phyloP scores from a whole-genome alignment of 2,888 invertebrate species.

The Heliconius sara region DNA sequence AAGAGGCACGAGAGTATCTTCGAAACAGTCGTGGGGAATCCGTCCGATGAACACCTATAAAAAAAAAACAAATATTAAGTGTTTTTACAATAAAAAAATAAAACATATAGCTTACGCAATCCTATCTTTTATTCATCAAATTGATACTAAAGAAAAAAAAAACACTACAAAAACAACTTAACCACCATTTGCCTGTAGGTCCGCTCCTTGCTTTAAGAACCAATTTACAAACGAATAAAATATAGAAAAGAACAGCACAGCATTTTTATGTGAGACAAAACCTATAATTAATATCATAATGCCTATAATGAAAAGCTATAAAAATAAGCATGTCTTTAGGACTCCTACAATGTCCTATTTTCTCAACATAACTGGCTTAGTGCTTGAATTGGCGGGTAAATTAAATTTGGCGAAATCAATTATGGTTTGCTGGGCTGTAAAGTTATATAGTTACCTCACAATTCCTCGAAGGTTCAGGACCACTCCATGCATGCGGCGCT shows the following conservation, averaged over 20 bases:
- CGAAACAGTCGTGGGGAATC: conserved; percentile 87
- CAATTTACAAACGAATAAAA: neutral
- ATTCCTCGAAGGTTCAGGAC: conserved; percentile 83
- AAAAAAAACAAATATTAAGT: neutral
- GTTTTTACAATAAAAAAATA: too few species aligned
- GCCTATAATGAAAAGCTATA: neutral
- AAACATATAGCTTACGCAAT: neutral
- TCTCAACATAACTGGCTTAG: too few species aligned
- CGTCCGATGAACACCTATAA: conserved; percentile 85
- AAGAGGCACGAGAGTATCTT: conserved; percentile 86
- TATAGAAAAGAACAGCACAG: neutral
- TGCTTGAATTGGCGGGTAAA: conserved; percentile 16
- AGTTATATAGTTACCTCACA: conserved; percentile 81
- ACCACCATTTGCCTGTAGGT: neutral
- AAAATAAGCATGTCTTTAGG: neutral
- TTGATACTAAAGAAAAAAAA: neutral
- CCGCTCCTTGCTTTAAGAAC: neutral
- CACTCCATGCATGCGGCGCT: conserved; percentile 82
- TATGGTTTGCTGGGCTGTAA: neutral
- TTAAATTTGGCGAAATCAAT: neutral
- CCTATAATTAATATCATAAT: too few species aligned
- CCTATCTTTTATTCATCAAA: neutral
- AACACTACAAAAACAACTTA: neutral
- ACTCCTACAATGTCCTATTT: neutral
- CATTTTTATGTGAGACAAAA: neutral